These are phyloP conservation scores for Leptinotarsa haldemani DNA, from an alignment of 2,888 invertebrate species.

Conservation along the genomic window DNA sequence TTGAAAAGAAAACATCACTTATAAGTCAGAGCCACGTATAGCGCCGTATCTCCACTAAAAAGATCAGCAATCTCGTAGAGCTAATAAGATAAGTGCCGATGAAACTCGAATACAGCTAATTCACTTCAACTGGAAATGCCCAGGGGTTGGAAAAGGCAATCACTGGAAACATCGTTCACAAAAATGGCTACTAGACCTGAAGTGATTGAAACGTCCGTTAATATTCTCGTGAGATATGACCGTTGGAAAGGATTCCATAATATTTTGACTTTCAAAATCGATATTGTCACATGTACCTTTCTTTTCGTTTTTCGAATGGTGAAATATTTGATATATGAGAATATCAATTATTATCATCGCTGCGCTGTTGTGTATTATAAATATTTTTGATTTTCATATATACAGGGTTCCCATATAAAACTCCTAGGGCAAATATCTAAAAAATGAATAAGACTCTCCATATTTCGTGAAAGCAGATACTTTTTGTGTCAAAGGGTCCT, in stretches of 20 bases:
- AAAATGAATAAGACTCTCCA: too few relatives aligned
- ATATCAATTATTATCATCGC: too few relatives aligned
- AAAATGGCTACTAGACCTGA: conserved; percentile 35
- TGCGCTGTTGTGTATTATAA: too few relatives aligned
- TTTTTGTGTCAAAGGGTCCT: too few relatives aligned
- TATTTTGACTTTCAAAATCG: too few relatives aligned
- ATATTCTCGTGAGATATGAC: background rate
- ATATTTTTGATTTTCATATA: too few relatives aligned
- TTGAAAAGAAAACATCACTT: background rate
- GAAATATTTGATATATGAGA: too few relatives aligned
- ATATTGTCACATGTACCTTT: too few relatives aligned
- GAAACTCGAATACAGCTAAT: conserved; percentile 63
- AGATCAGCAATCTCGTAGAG: conserved; percentile 63
- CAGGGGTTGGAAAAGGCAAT: conserved; percentile 53
- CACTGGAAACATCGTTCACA: conserved; percentile 37
- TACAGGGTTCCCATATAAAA: too few relatives aligned
- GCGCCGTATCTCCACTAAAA: conserved; percentile 59
- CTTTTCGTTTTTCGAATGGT: too few relatives aligned
- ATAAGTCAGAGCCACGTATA: conserved; percentile 21
- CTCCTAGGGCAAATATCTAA: too few relatives aligned
- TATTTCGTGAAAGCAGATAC: too few relatives aligned
- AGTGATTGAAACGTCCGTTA: conserved; percentile 37
- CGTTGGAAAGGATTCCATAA: background rate
- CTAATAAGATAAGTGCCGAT: conserved; percentile 63
- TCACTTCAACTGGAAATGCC: conserved; percentile 61